Percentiles rank a stretch among this genome's conserved stretches.
Evolutionary conservation across 2,888 invertebrate genomes (phyloP).

Genomic region (Venusia cambrica): DNA sequence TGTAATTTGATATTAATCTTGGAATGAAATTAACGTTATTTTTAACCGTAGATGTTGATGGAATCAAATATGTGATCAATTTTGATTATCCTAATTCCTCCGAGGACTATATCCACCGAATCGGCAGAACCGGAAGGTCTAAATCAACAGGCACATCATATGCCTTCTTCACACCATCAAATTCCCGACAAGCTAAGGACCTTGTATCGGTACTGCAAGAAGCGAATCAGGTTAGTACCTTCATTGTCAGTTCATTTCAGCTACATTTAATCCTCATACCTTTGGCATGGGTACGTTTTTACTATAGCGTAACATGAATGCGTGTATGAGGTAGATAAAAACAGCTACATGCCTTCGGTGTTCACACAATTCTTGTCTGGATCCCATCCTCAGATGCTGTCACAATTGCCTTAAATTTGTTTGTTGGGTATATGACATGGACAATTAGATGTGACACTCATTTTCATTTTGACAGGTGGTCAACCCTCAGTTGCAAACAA

Average conservation of each 20-base stretch:
- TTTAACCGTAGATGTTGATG: conserved; percentile 91
- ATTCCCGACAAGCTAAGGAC: conserved; percentile 93
- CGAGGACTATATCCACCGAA: conserved; percentile 97
- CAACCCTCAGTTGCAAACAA: conserved; percentile 91
- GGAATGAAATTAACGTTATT: conserved; percentile 16
- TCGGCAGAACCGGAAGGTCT: conserved; percentile 95
- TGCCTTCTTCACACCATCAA: conserved; percentile 95
- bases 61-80: conserved; percentile 97
- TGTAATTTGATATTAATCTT: conserved; percentile 16
- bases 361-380: conserved; percentile 86
- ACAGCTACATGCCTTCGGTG: conserved; percentile 90
- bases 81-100: conserved; percentile 97
- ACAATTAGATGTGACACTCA: neutral
- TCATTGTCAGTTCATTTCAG: neutral
- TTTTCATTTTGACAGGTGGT: conserved; percentile 81
- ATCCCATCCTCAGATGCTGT: conserved; percentile 88
- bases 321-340: conserved; percentile 85
- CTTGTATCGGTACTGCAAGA: conserved; percentile 93
- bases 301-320: conserved; percentile 87
- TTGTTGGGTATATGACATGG: neutral
- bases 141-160: conserved; percentile 95
- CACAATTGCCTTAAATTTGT: conserved; percentile 57
- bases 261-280: conserved; percentile 81
- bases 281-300: conserved; percentile 87
- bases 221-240: conserved; percentile 90